These are phyloP conservation scores for Thunnus albacares DNA, from an alignment of 2,797 vertebrate genomes.

Conservation along the genomic window DNA sequence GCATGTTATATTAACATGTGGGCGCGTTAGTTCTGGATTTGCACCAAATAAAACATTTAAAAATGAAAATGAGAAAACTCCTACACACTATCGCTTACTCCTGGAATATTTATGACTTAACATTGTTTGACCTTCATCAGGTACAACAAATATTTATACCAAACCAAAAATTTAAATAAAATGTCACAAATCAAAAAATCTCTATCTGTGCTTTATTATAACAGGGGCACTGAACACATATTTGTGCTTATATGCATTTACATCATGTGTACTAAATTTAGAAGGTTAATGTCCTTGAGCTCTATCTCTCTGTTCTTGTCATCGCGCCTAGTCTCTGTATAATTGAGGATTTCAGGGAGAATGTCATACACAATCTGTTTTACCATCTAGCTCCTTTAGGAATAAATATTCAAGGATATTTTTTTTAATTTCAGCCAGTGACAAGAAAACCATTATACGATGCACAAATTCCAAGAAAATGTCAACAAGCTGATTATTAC, in stretches of 20 bases:
- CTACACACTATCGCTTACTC: too few relatives aligned
- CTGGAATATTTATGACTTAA: too few relatives aligned
- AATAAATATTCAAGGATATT: conserved; percentile 21
- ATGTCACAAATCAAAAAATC: not conserved
- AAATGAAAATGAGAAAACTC: too few relatives aligned
- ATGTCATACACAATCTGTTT: conserved; percentile 31
- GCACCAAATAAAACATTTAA: too few relatives aligned
- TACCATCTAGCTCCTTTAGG: conserved; percentile 24
- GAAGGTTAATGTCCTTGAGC: conserved; percentile 41
- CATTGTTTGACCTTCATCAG: too few relatives aligned
- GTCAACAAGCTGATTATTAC: conserved; percentile 21
- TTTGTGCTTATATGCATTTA: conserved; percentile 1
- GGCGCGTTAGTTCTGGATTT: not conserved
- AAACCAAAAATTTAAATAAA: not conserved
- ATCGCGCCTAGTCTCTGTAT: conserved; percentile 25
- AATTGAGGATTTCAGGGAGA: conserved; percentile 23
- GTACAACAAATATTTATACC: too few relatives aligned
- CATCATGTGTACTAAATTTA: conserved; percentile 8
- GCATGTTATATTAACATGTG: not conserved
- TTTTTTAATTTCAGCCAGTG: conserved; percentile 23
- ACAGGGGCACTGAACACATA: not conserved
- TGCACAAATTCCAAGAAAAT: conserved; percentile 24
- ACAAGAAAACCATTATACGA: not conserved
- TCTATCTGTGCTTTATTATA: not conserved
- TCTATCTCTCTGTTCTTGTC: not conserved